Conservation (phyloP, 2,888 invertebrate species). For the Drymonia ruficornis region DNA sequence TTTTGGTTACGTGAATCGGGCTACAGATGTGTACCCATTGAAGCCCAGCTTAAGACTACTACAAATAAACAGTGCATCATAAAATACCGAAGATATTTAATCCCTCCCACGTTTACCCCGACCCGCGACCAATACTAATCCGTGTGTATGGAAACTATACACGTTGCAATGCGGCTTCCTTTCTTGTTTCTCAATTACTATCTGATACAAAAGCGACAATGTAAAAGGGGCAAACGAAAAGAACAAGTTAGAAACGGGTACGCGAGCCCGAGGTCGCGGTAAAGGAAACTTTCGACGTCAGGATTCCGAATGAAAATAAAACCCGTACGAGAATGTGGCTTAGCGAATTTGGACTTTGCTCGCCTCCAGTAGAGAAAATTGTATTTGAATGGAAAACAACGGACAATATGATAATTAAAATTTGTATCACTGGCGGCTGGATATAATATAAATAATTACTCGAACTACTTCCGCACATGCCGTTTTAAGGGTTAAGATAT, state of each 20-base stretch:
- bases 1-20: too few relatives aligned
- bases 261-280: slow-evolving; percentile 19
- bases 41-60: too few relatives aligned
- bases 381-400: too few relatives aligned
- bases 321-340: slow-evolving; percentile 24
- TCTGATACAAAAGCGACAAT: slow-evolving; percentile 23
- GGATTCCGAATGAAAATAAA: slow-evolving; percentile 37
- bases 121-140: background rate
- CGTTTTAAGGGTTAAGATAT: too few relatives aligned
- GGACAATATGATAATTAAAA: too few relatives aligned
- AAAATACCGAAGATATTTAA: slow-evolving; percentile 7
- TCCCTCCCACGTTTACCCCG: background rate
- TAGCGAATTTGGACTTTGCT: slow-evolving; percentile 14
- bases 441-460: too few relatives aligned
- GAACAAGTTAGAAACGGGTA: slow-evolving; percentile 22
- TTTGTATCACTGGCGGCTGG: too few relatives aligned
- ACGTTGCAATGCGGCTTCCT: slow-evolving; percentile 12
- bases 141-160: slow-evolving; percentile 5
- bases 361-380: too few relatives aligned
- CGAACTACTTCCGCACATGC: too few relatives aligned
- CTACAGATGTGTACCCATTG: too few relatives aligned
- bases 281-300: slow-evolving; percentile 25
- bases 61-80: background rate
- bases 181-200: slow-evolving; percentile 14
- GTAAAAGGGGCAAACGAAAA: slow-evolving; percentile 25